Percentiles rank a stretch among this genome's conserved stretches.
Conservation (phyloP, 2,113 vertebrate genomes). For the Carettochelys insculpta region DNA sequence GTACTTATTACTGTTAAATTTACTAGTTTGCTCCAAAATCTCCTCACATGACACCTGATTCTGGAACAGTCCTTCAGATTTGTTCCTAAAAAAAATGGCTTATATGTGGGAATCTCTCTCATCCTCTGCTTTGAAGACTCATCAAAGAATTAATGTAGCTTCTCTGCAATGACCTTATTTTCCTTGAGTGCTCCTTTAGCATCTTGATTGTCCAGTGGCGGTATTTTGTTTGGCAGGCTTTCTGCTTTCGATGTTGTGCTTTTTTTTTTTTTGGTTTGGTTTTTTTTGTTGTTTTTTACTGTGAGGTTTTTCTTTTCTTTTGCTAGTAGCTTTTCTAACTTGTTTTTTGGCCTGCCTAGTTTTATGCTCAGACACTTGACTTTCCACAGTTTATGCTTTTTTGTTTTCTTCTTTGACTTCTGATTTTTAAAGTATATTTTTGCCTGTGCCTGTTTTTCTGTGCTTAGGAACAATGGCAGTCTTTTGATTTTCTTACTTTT, state of each 20-base stretch:
- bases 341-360: neutral
- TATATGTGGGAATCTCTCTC: neutral
- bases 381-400: neutral
- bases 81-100: neutral
- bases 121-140: neutral
- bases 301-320: too few relatives aligned
- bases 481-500: neutral
- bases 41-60: neutral
- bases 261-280: neutral
- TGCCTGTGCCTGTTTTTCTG: neutral
- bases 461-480: neutral
- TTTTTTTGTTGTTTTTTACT: too few relatives aligned
- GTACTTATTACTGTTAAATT: neutral
- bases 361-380: neutral
- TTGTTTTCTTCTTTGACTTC: neutral
- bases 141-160: neutral
- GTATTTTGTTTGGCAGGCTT: neutral
- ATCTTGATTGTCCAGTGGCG: neutral
- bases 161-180: neutral
- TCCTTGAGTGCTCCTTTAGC: neutral
- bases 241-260: neutral
- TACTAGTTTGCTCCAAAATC: neutral
- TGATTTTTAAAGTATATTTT: neutral
- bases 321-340: neutral
- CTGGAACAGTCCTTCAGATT: neutral